phyloP scores from a whole-genome alignment of 2,888 invertebrate genomes.

The Nemapogon koenigi region DNA sequence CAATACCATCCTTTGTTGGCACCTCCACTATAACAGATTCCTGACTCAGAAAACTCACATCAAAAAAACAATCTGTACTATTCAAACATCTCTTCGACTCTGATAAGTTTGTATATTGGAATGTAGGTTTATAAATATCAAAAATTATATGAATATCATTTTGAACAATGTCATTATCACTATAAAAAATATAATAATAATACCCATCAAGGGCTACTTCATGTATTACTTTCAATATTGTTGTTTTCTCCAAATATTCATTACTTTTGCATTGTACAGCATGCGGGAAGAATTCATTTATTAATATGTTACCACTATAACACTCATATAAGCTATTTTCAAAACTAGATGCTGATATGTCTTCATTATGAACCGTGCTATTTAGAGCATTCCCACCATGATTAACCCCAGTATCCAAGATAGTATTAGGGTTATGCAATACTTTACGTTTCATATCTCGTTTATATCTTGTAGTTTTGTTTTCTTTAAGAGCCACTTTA shows the following conservation, averaged over 20 bases:
- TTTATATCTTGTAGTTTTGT: slow-evolving; percentile 19
- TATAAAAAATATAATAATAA: slow-evolving; percentile 90
- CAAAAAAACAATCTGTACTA: slow-evolving; percentile 77
- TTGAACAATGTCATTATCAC: slow-evolving; percentile 79
- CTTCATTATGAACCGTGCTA: slow-evolving; percentile 52
- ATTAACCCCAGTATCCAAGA: slow-evolving; percentile 75
- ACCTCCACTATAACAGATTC: slow-evolving; percentile 86
- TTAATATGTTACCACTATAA: slow-evolving; percentile 77
- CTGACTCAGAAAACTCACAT: slow-evolving; percentile 73
- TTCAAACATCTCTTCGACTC: slow-evolving; percentile 75
- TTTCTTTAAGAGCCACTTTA: slow-evolving; percentile 12
- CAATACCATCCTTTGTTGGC: slow-evolving; percentile 81
- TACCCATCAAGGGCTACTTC: slow-evolving; percentile 79
- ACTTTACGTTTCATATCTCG: slow-evolving; percentile 34
- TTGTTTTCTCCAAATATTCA: slow-evolving; percentile 71
- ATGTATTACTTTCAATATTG: slow-evolving; percentile 71
- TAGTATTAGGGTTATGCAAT: slow-evolving; percentile 51
- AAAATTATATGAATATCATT: slow-evolving; percentile 86
- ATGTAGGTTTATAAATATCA: slow-evolving; percentile 85
- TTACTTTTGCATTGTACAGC: slow-evolving; percentile 73
- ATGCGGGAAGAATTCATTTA: slow-evolving; percentile 74
- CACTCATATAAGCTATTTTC: slow-evolving; percentile 79
- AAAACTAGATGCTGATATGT: slow-evolving; percentile 81
- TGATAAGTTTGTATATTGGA: slow-evolving; percentile 75
- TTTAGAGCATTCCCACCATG: slow-evolving; percentile 79